Base-by-base conservation (phyloP, 2,113 vertebrate species). In the Asarcornis scutulata region DNA sequence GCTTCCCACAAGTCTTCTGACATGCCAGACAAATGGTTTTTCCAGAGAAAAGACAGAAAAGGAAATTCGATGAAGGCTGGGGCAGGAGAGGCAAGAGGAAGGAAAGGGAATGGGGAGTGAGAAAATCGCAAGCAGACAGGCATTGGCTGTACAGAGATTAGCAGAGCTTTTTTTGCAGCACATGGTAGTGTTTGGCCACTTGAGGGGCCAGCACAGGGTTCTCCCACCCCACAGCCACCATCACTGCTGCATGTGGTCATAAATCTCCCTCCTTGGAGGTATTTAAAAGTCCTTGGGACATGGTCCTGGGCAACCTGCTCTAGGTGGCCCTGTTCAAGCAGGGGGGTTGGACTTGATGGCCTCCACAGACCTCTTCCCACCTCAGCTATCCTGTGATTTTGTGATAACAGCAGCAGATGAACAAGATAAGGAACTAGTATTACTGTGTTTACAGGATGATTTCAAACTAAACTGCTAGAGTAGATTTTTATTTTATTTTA, bases 111-210 rank as follows among this genome's bases (percentile, higher is more conserved):
- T 4, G 17, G 27, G 31, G 17, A 68, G 5, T 18, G 58, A 58
- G 31, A 52, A 56, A 71, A 68, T 1, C 3, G 29, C 20, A 56
- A 86, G 36, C 11, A 72, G 76, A 56, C 78, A 53, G 17, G 26
- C 42, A 55, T 6, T 42, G 69, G 31, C 44, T 76, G 34, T 15
- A 4, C 20, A 34, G 32, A 69, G 55, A 38, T 29, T 60, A 32
- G 38, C 38, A 64, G 38, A 38, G 27, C 60, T 48, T 86, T 34
- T 84, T 73, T 48, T 55, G 25, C 46, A 88, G 31, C 9, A 56
- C 36, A 5, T 0, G 0, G 20, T 8, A 67, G 22, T 0, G 0
- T 86, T 56, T 67, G 5, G 17, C 60, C 44, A 62, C 46, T 83
- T 59, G 40, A 42, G 77, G 7, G 36, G 40, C 3, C 8, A 83